Conservation (phyloP, 2,113 vertebrate genomes). For the Oophaga pumilio region DNA sequence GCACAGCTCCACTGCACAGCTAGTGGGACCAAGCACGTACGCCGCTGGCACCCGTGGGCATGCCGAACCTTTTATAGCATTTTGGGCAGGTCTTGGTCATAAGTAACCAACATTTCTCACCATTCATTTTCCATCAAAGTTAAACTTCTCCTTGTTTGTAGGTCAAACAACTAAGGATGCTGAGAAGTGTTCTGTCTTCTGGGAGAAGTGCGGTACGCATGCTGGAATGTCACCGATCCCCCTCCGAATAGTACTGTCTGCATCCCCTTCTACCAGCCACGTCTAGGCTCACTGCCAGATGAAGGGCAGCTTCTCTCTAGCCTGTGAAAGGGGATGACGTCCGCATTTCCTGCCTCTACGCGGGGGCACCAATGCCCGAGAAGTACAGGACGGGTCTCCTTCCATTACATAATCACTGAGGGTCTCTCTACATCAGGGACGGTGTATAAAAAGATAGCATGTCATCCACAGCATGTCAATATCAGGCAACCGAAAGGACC, state of each 20-base stretch:
- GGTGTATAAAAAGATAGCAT: too few species aligned
- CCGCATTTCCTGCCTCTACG: background rate
- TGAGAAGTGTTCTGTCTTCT: background rate
- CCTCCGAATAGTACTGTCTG: background rate
- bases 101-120: background rate
- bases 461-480: too few species aligned
- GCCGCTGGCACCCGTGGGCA: too few species aligned
- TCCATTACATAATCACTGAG: background rate
- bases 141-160: background rate
- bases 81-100: too few species aligned
- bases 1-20: too few species aligned
- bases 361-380: background rate
- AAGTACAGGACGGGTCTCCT: background rate
- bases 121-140: background rate
- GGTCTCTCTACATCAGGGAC: background rate
- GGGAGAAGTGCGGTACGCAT: background rate
- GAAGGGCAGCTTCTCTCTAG: background rate
- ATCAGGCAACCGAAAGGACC: too few species aligned
- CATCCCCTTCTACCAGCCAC: background rate
- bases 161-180: background rate
- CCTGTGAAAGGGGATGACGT: slow-evolving; percentile 8
- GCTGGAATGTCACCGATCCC: background rate
- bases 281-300: background rate
- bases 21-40: too few species aligned
- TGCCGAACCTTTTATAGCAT: background rate